Conservation (phyloP, 2,113 vertebrate genomes). For the Lasiurus cinereus region DNA sequence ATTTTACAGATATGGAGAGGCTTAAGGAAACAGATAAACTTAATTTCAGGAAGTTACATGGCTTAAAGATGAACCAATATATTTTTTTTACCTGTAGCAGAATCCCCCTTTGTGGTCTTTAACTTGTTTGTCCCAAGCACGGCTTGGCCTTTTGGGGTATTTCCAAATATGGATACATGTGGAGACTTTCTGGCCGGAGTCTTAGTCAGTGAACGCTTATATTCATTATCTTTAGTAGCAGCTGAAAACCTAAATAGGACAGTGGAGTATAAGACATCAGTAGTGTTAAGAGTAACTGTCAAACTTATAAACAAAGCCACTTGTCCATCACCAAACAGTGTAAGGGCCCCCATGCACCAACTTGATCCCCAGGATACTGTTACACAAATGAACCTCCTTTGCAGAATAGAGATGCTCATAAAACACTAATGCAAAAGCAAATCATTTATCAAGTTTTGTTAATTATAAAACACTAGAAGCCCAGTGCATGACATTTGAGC, state of each 20-base stretch:
- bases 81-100: constrained; percentile 69
- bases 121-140: constrained; percentile 46
- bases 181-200: constrained; percentile 94
- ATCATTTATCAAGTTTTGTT: constrained; percentile 3
- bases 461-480: not conserved
- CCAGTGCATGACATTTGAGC: too few species aligned
- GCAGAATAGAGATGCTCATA: not conserved
- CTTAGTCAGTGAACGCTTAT: constrained; percentile 93
- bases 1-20: constrained; percentile 4
- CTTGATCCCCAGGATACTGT: not conserved
- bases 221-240: constrained; percentile 93
- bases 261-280: not conserved
- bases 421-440: not conserved
- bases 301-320: not conserved
- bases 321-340: not conserved
- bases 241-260: constrained; percentile 91
- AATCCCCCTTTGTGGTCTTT: constrained; percentile 58
- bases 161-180: constrained; percentile 80
- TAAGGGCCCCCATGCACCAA: not conserved
- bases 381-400: not conserved
- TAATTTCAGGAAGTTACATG: constrained; percentile 35
- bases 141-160: constrained; percentile 65
- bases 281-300: not conserved
- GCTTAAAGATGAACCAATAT: constrained; percentile 27
- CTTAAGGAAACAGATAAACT: constrained; percentile 20